phyloP scores from a whole-genome alignment of 2,113 vertebrate genomes.

The Mormoops blainvillei region DNA sequence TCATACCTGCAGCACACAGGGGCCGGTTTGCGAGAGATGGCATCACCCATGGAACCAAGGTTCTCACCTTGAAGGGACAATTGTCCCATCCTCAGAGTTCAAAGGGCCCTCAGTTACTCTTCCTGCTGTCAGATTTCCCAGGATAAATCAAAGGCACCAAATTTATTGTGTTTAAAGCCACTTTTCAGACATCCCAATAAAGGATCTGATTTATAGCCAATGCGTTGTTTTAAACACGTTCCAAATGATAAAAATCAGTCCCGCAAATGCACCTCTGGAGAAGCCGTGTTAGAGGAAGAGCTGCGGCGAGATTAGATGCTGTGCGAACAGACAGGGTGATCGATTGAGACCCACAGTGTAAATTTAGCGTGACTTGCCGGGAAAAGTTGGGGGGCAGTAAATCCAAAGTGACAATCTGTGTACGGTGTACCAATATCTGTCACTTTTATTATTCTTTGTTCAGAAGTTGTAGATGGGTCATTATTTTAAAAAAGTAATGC shows the following conservation, averaged over 20 bases:
- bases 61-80: neutral
- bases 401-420: constrained; percentile 56
- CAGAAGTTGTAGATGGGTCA: constrained; percentile 52
- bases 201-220: constrained; percentile 38
- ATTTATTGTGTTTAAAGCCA: constrained; percentile 25
- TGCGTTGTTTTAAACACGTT: neutral
- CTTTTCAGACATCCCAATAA: constrained; percentile 32
- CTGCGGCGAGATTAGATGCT: constrained; percentile 34
- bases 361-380: constrained; percentile 46
- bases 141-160: neutral
- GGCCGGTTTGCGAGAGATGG: neutral
- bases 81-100: neutral
- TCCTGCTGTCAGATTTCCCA: neutral
- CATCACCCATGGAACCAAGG: fast-evolving
- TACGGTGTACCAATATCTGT: constrained; percentile 35
- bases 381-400: constrained; percentile 56
- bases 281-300: neutral
- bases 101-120: neutral
- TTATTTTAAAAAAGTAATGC: constrained; percentile 42
- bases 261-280: neutral
- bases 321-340: constrained; percentile 67
- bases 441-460: constrained; percentile 70
- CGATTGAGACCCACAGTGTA: constrained; percentile 22
- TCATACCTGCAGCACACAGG: fast-evolving
- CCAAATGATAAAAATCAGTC: constrained; percentile 50